Base-by-base conservation (phyloP, 2,113 vertebrate species). In the Stigmatopora argus region DNA sequence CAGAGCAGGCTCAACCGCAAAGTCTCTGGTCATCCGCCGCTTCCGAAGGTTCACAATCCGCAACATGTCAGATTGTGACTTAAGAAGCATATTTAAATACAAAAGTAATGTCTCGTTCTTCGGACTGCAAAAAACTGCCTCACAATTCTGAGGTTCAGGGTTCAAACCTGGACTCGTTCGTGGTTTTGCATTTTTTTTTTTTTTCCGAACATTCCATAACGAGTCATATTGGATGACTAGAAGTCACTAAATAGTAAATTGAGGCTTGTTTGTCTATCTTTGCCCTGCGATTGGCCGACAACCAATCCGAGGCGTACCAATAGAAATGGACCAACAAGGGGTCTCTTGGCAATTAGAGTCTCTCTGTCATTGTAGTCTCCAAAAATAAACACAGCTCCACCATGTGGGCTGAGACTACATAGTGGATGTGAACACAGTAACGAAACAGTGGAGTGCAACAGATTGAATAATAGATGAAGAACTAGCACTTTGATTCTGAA, bases 381-480 rank as follows among this genome's bases (percentile, higher is more conserved):
- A 71, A 77, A 86, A 85, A 85, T 82, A 86, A 85, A 81, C 72
- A 78, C 18, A 83, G 79, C 81, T 83, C 79, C 78, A 88, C 80
- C 83, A 84, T 81, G 81, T 79, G 84, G 83, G 68, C 69, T 72
- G 31, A 74, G 73, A 68, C 69, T 81, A 85, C 81, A 82, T 79
- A 76, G 72, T 78, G 77, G 69, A 75, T 78, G 73, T 75, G 76
- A 74, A 84, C 82, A 86, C 78, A 80, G 71, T 78, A 76, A 79
- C 75, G 71, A 85, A 86, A 87, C 85, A 86, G 74, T 81, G 81
- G 79, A 84, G 81, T 83, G 85, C 85, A 89, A 75, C 52, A 75
- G 73, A 66, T 59, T 90, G 82, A 90, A 90, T 90, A 88, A 91
- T 90, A 84, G 75, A 91, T 90, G 79, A 86, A 82, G n/a, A 73